These are phyloP conservation scores for Drosophila erecta DNA, from an alignment of 1,140 invertebrate species.

Conservation along the genomic window DNA sequence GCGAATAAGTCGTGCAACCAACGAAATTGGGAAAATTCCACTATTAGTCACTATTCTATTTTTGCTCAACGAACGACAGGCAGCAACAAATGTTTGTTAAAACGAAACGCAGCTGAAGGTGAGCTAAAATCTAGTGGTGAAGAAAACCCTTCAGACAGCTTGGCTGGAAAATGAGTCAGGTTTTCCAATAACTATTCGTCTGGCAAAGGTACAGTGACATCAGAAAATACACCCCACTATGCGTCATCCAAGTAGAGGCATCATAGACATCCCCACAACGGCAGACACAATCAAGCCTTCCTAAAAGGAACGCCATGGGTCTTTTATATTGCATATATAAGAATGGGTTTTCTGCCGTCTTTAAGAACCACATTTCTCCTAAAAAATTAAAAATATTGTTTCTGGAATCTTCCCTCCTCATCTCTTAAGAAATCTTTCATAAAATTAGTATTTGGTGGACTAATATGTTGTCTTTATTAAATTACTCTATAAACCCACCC, in stretches of 20 bases:
- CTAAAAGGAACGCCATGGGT: neutral
- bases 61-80: slow-evolving; percentile 29
- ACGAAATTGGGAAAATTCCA: slow-evolving; percentile 7
- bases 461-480: too few species aligned
- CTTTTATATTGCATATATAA: too few species aligned
- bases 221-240: slow-evolving; percentile 17
- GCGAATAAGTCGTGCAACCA: neutral
- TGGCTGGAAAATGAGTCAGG: slow-evolving; percentile 55
- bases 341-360: neutral
- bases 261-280: slow-evolving; percentile 11
- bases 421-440: too few species aligned
- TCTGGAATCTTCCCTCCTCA: too few species aligned
- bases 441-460: too few species aligned
- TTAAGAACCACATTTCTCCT: too few species aligned
- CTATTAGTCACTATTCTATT: slow-evolving; percentile 45
- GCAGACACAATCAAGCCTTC: slow-evolving; percentile 12
- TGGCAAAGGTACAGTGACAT: slow-evolving; percentile 68
- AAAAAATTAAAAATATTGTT: too few species aligned
- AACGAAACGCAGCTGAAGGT: slow-evolving; percentile 60
- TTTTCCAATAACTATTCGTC: slow-evolving; percentile 31
- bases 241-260: slow-evolving; percentile 53
- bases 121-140: slow-evolving; percentile 10
- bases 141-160: slow-evolving; percentile 18
- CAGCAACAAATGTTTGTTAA: slow-evolving; percentile 74
- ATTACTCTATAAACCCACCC: too few species aligned